Base-by-base conservation (phyloP, 2,888 invertebrate genomes). In the Amphipyra tragopoginis region DNA sequence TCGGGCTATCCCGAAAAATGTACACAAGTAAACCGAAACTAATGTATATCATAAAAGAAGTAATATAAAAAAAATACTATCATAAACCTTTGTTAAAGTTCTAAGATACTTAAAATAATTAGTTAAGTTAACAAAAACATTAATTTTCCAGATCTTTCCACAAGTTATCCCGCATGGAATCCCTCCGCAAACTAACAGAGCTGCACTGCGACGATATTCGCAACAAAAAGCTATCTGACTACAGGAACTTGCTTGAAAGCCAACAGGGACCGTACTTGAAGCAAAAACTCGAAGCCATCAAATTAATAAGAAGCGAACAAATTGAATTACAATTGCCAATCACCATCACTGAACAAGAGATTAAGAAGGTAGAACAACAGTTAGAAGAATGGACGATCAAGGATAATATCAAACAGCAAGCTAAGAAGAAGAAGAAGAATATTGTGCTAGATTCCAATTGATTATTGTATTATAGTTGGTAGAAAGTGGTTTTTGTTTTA, bases 271-370 rank as follows among this genome's bases (percentile, higher is more conserved):
- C 95, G 0, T 98, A 97, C 85, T 92, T 97, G 15, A 94, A 96
- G 82, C 96, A 97, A 55, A 98, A 98, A 86, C 93, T 97, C 0
- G 95, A 96, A 47, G 96, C 96, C 15, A 87, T 98, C 1, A 91
- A 96, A 66, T 97, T 97, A 81, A 97, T 98, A n/a, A 95, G 96
- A 39, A 95, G 96, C 66, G 97, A 98, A 86, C 98, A 98, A 85
- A 90, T 95, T 47, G 96, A 96, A 10, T 96, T 96, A 62, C 95
- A 96, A 52, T 85, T 97, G 0, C 90, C 95, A 1, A 93, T 97
- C 0, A 97, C 97, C 0, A 95, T 98, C 0, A 96, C 95, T 0
- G 95, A 96, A 62, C 95, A 96, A 72, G 96, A 97, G 65, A 97
- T 98, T 34, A 95, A 95, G 53, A 90, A 90, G 49, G 95, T 96